phyloP scores from a whole-genome alignment of 2,113 vertebrate species.

The Engystomops pustulosus region DNA sequence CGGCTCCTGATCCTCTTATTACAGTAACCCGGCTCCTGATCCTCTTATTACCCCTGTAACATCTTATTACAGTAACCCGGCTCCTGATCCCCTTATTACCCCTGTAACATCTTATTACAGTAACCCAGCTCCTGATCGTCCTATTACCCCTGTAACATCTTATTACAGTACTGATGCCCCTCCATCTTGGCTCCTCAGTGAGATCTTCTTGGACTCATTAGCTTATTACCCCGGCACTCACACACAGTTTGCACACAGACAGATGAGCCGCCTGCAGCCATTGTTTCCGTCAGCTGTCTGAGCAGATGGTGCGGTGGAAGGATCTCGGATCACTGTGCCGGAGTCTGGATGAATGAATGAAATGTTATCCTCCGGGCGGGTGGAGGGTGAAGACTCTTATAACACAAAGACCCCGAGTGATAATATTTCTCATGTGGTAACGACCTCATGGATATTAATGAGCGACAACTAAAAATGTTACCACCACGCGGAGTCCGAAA shows the following conservation, averaged over 20 bases:
- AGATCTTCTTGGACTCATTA: neutral
- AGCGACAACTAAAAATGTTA: no score
- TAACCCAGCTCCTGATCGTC: constrained; percentile 8
- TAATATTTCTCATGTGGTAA: neutral
- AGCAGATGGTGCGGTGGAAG: constrained; percentile 39
- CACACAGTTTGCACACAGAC: neutral
- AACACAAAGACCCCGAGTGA: neutral
- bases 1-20: neutral
- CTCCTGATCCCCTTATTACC: constrained; percentile 31
- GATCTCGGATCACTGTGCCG: constrained; percentile 13
- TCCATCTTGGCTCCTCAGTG: neutral
- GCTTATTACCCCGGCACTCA: neutral
- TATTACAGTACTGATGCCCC: neutral
- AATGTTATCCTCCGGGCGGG: constrained; percentile 16
- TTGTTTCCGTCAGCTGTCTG: constrained; percentile 36
- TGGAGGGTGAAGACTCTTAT: neutral
- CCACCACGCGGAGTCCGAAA: no score
- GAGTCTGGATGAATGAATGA: constrained; percentile 25
- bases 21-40: constrained; percentile 23
- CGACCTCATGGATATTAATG: neutral
- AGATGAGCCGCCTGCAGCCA: neutral
- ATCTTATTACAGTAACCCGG: constrained; percentile 1
- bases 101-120: constrained; percentile 9
- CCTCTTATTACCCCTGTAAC: constrained; percentile 6
- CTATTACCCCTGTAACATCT: neutral